Base-by-base conservation (phyloP, 2,113 vertebrate species). In the Tychaedon coryphoeus region DNA sequence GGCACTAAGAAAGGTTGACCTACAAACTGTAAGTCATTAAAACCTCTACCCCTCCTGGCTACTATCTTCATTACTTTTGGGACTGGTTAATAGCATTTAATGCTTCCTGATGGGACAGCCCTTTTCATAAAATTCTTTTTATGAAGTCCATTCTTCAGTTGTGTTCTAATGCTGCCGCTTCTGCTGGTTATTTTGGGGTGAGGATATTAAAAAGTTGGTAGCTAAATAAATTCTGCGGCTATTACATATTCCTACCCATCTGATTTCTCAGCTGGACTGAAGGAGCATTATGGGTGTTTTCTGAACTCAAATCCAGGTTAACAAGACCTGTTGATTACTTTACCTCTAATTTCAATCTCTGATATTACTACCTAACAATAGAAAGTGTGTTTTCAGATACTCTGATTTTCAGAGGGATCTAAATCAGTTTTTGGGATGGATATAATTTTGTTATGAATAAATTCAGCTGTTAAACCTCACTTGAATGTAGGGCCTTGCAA, bases 1-100 rank as follows among this genome's bases (percentile, higher is more conserved):
- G 81, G 84, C 71, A n/a, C 58, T 86, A 50, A 71, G 77, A 81
- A 87, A 66, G 50, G 81, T 53, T 96, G 92, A 96, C 94, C 91
- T 96, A 83, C 95, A 94, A 95, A 93, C 82, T 90, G 15, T 38
- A 86, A 90, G 93, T 92, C 72, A 74, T 96, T 93, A 91, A 90
- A 93, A 74, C 70, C 66, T 83, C 84, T 67, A 18, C 74, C 42
- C 71, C 90, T 96, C 51, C 50, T 96, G 92, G 78, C 94, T 82
- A 71, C 33, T 91, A 5, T 79, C 33, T 90, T 83, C 51, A 66
- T 93, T 93, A 50, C 78, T 86, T 90, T 66, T 15, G 87, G 81
- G 88, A 71, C 85, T 90, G 48, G 24, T 88, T 96, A 95, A 93
- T 93, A 71, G 31, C 57, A 77, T 48, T 90, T 93, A 92, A 77